These are phyloP conservation scores for Emesis furor DNA, from an alignment of 2,888 invertebrate species.

Conservation along the genomic window DNA sequence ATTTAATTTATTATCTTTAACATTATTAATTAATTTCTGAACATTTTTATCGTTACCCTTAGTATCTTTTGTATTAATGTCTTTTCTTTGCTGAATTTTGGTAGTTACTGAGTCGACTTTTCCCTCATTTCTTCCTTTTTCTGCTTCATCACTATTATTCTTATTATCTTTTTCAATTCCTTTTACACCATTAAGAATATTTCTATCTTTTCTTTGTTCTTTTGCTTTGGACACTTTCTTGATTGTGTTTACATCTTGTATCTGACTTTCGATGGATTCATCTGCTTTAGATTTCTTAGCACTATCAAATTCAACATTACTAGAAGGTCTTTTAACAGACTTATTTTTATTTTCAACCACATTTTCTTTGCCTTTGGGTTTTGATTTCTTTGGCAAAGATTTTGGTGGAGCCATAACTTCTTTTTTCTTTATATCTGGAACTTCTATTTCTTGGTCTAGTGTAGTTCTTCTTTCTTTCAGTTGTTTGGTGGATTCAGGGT, in stretches of 20 bases:
- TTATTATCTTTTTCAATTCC: background rate
- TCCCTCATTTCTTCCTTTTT: background rate
- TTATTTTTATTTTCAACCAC: constrained; percentile 60
- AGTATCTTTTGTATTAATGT: background rate
- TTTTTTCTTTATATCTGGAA: constrained; percentile 65
- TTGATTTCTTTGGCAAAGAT: constrained; percentile 82
- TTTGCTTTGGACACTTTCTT: background rate
- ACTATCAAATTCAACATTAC: background rate
- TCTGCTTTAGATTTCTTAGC: constrained; percentile 29
- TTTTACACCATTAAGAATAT: background rate
- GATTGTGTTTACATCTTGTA: background rate
- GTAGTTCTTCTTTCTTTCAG: constrained; percentile 69
- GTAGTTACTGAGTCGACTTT: background rate
- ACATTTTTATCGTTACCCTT: background rate
- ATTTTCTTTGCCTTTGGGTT: constrained; percentile 79
- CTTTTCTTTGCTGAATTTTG: background rate
- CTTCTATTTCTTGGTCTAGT: constrained; percentile 74
- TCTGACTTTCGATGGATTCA: background rate
- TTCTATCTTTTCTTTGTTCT: background rate
- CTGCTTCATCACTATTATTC: constrained; percentile 1
- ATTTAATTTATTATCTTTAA: constrained; percentile 1
- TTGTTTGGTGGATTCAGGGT: constrained; percentile 72
- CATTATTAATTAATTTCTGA: no score
- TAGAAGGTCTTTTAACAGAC: constrained; percentile 17
- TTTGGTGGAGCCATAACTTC: constrained; percentile 87